Percentiles rank a stretch among this genome's conserved stretches.
phyloP scores from a whole-genome alignment of 2,888 invertebrate genomes.

The Apamea epomidion region DNA sequence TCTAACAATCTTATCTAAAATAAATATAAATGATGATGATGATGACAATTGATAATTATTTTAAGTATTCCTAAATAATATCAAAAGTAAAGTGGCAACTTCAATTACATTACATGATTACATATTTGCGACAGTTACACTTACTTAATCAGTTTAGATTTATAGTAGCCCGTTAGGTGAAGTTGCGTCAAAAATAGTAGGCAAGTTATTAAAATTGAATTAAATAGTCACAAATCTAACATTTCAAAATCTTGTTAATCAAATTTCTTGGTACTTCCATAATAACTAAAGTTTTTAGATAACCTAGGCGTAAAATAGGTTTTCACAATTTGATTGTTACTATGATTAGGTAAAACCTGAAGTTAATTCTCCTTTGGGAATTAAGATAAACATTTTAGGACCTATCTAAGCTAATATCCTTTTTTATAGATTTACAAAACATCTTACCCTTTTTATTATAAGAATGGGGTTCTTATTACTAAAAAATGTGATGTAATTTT shows the following conservation, averaged over 20 bases:
- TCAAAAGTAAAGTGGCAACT: slow-evolving; percentile 10
- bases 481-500: slow-evolving; percentile 80
- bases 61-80: slow-evolving; percentile 3
- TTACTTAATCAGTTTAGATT: background rate
- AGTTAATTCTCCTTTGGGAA: slow-evolving; percentile 8
- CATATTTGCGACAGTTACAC: background rate
- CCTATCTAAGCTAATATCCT: slow-evolving; percentile 8
- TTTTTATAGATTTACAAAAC: slow-evolving; percentile 30
- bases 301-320: background rate
- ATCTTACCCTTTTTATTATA: slow-evolving; percentile 21
- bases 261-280: background rate
- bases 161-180: background rate
- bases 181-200: slow-evolving; percentile 11
- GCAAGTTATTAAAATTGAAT: background rate
- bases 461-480: slow-evolving; percentile 72
- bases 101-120: slow-evolving; percentile 2
- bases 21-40: background rate
- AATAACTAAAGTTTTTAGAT: background rate
- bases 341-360: slow-evolving; percentile 12
- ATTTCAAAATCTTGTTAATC: background rate
- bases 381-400: slow-evolving; percentile 10
- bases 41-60: background rate
- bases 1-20: slow-evolving; percentile 71
- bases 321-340: slow-evolving; percentile 16
- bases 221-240: slow-evolving; percentile 5